These are phyloP conservation scores for Pseudobourletiella spinata DNA, from an alignment of 1,140 invertebrate species.

Conservation along the genomic window DNA sequence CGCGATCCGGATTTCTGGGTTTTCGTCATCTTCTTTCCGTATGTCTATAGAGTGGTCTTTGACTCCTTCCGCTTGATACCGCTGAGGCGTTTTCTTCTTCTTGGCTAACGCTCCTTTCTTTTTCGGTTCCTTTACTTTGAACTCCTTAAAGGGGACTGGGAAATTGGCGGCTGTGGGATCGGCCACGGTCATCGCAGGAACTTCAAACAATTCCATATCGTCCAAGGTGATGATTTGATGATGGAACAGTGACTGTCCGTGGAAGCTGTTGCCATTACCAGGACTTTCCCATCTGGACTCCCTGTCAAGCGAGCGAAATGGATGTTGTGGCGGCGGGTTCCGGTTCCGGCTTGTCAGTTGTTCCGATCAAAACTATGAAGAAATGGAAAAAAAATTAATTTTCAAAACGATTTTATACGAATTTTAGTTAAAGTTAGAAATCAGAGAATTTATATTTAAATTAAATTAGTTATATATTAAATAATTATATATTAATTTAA, in stretches of 20 bases:
- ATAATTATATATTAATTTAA: too few species aligned
- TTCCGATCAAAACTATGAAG: constrained; percentile 46
- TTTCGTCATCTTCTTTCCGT: not conserved
- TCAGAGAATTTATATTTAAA: too few species aligned
- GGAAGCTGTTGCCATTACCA: constrained; percentile 82
- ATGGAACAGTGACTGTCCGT: constrained; percentile 93
- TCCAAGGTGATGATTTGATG: constrained; percentile 75
- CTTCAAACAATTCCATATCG: constrained; percentile 64
- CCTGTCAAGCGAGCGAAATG: constrained; percentile 83
- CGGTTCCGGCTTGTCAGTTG: constrained; percentile 73
- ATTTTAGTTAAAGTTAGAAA: too few species aligned
- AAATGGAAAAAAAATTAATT: not conserved
- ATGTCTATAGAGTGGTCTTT: too few species aligned
- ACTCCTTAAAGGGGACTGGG: constrained; percentile 3
- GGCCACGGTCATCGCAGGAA: not conserved
- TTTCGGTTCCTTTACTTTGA: constrained; percentile 8
- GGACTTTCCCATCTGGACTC: constrained; percentile 71
- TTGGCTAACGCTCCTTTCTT: not conserved
- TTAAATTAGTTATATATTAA: too few species aligned
- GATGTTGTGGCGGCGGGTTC: constrained; percentile 81
- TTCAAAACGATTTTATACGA: too few species aligned
- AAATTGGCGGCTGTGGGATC: not conserved
- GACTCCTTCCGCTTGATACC: not conserved
- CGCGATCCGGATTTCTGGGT: not conserved
- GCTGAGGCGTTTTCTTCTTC: not conserved